Evolutionary conservation across 2,113 vertebrate species (phyloP).

Genomic region (Gnathonemus longibarbis): DNA sequence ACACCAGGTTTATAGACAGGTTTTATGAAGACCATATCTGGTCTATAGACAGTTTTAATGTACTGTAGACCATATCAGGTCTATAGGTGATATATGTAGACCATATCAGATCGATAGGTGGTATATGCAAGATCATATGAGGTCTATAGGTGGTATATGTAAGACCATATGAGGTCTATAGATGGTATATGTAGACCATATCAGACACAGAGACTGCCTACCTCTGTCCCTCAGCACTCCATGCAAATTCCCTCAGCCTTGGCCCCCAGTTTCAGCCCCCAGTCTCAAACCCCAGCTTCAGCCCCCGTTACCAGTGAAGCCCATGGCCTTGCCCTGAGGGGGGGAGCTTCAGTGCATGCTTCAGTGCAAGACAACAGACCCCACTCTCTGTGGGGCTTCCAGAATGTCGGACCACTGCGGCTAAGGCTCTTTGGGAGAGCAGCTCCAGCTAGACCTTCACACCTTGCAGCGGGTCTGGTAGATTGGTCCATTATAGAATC

Average conservation of each 20-base stretch:
- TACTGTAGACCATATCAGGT: neutral
- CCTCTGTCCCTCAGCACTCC: neutral
- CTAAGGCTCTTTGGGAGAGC: neutral
- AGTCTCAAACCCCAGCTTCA: neutral
- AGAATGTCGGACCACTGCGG: constrained; percentile 31
- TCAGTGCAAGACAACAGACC: constrained; percentile 32
- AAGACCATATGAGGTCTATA: neutral
- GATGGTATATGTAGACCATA: neutral
- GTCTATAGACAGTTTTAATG: neutral
- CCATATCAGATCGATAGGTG: neutral
- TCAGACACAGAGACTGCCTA: neutral
- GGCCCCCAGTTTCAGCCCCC: neutral
- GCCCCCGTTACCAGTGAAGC: constrained; percentile 8
- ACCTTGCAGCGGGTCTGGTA: neutral
- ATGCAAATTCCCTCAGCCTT: neutral
- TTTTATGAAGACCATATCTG: neutral
- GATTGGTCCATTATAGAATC: constrained; percentile 39
- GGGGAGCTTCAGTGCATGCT: constrained; percentile 28
- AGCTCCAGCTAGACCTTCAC: neutral
- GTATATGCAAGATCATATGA: neutral
- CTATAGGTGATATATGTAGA: neutral
- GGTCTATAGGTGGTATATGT: neutral
- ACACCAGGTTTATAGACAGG: neutral
- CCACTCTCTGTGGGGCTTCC: constrained; percentile 41
- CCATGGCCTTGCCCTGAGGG: neutral